phyloP scores from a whole-genome alignment of 2,888 invertebrate species.

The Ormia ochracea region DNA sequence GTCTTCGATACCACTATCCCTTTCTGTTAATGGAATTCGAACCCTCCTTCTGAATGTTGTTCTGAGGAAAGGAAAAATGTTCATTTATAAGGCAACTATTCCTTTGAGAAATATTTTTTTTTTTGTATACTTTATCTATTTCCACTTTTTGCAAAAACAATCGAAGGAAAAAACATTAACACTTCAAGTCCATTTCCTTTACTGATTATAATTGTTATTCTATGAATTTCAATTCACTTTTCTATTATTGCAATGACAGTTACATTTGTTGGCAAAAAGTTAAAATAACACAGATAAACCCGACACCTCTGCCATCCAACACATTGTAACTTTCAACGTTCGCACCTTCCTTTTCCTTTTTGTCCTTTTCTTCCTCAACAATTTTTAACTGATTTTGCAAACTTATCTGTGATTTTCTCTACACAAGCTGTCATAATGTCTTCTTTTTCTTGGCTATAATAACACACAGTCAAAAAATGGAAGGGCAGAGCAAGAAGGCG shows the following conservation, averaged over 20 bases:
- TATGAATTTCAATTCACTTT: conserved; percentile 37
- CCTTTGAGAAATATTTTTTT: background rate
- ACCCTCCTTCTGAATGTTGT: no score
- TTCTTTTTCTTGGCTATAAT: conserved; percentile 30
- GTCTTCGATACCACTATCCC: no score
- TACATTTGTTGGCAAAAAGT: conserved; percentile 46
- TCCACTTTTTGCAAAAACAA: background rate
- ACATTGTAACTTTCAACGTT: conserved; percentile 27
- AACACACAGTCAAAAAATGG: background rate
- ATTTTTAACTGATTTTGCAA: conserved; percentile 49
- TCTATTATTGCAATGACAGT: conserved; percentile 18
- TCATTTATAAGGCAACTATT: no score
- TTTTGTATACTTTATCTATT: background rate
- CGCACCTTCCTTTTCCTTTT: conserved; percentile 7
- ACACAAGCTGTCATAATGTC: conserved; percentile 59
- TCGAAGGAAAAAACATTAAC: conserved; percentile 4
- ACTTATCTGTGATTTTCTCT: conserved; percentile 47
- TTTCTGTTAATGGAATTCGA: no score
- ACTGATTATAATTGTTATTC: conserved; percentile 51
- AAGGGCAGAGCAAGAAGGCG: no score
- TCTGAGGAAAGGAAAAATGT: no score
- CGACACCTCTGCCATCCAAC: conserved; percentile 45
- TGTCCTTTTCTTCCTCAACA: background rate
- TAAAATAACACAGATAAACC: conserved; percentile 42
- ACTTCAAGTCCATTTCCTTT: conserved; percentile 53